Percentiles rank a stretch among this genome's conserved stretches.
Evolutionary conservation across 2,113 vertebrate species (phyloP).

Genomic region (Rhagologus leucostigma): DNA sequence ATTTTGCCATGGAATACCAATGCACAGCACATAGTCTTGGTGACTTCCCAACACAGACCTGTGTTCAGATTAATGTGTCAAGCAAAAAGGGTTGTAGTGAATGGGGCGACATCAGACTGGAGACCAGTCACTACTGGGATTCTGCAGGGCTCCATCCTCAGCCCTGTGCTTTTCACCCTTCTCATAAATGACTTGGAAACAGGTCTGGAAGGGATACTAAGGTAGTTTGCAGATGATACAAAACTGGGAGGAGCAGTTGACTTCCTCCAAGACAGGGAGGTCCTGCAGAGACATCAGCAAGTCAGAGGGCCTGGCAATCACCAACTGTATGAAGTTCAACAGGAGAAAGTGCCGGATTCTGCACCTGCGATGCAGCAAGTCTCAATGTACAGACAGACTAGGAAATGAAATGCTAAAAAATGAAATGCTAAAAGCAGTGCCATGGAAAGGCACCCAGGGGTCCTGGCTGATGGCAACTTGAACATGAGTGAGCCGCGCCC

Average conservation of each 20-base stretch:
- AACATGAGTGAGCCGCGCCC: background rate
- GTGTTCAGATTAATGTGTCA: background rate
- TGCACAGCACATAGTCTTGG: background rate
- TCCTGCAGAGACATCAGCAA: background rate
- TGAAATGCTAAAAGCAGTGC: background rate
- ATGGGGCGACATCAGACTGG: background rate
- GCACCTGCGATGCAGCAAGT: too few relatives aligned
- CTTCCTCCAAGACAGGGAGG: background rate
- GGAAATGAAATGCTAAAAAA: background rate
- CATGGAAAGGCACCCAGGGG: rapidly evolving
- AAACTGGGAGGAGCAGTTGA: background rate
- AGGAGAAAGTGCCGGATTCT: background rate
- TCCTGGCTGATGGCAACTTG: rapidly evolving
- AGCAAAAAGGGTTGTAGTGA: rapidly evolving
- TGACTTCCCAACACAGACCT: background rate
- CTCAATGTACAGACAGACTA: background rate
- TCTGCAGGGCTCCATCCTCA: background rate
- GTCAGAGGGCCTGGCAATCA: background rate
- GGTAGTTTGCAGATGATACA: background rate
- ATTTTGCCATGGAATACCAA: background rate
- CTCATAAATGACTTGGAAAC: background rate
- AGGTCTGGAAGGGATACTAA: background rate
- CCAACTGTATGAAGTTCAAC: background rate
- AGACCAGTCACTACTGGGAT: too few relatives aligned
- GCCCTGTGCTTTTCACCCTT: background rate